Base-by-base conservation (phyloP, 92 coral and sea anemone genomes). In the Epizoanthus ramosus region DNA sequence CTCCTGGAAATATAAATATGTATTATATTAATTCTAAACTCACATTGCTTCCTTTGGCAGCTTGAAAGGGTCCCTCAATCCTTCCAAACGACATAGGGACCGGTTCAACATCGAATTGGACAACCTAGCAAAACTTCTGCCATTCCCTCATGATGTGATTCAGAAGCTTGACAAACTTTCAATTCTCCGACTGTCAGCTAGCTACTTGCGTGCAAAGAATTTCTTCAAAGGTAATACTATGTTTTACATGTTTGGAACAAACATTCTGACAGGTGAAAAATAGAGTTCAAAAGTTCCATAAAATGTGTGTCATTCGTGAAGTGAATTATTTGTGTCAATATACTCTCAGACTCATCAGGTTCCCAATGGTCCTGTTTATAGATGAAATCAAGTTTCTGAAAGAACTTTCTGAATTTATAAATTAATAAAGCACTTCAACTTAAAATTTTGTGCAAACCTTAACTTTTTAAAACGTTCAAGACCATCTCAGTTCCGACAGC, bases 61-160 rank as follows among this genome's bases (percentile, higher is more conserved):
- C 80, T 85, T 96, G 45, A 96, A 96, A 77, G 99, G 99, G 2
- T 94, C 99, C 25, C 86, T 96, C 52, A 96, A 96, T 87, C 99
- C 99, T 50, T 96, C 99, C 23, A 96, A 96, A 77, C 91, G 99
- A 25, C 99, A 96, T 59, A 83, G 99, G 17, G 99, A 96, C 59
- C 88, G 99, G 54, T 94, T 96, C 86, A 96, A 96, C 63, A 93
- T 96, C 18, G 99, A 96, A 75, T 85, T 96, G 75, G 99, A 96
- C 81, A 96, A 96, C 71, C 90, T 96, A 24, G 99, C 99, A 22
- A 96, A 94, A 52, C 85, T 96, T 15, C 91, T 96, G 15, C 99
- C 99, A 4, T 96, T 96, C 65, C 97, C 99, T 1, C 98, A 94
- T 50, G 99, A 96, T 81, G 99, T 96, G 67, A 96, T 96, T 69